Percentiles rank a stretch among this genome's conserved stretches.
phyloP scores from a whole-genome alignment of 2,113 vertebrate species.

The Hippocampus zosterae region DNA sequence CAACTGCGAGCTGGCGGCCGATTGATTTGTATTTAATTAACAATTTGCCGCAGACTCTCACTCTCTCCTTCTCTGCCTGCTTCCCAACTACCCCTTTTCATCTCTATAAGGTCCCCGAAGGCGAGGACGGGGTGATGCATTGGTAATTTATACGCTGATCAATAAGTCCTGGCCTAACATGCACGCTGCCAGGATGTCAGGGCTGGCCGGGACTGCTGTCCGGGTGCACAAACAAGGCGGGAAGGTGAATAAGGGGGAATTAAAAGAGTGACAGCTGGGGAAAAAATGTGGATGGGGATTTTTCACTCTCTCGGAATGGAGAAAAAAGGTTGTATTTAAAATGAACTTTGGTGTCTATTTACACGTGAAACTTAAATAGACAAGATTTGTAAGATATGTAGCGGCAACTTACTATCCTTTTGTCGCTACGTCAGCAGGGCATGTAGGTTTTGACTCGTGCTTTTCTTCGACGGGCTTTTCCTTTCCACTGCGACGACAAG shows the following conservation, averaged over 20 bases:
- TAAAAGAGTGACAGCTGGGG: slow-evolving; percentile 18
- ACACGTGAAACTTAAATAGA: too few relatives aligned
- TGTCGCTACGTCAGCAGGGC: too few relatives aligned
- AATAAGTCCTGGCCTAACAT: slow-evolving; percentile 74
- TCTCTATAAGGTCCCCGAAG: slow-evolving; percentile 57
- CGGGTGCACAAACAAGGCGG: slow-evolving; percentile 49
- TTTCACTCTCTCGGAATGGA: neutral
- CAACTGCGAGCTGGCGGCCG: slow-evolving; percentile 69
- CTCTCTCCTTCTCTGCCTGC: slow-evolving; percentile 47
- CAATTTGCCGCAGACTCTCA: slow-evolving; percentile 84
- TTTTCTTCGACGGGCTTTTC: too few relatives aligned
- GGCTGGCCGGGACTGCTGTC: slow-evolving; percentile 71
- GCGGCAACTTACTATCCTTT: too few relatives aligned
- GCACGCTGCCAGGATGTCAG: slow-evolving; percentile 68
- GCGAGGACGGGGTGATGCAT: slow-evolving; percentile 56
- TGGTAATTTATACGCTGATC: slow-evolving; percentile 74
- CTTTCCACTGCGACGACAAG: too few relatives aligned
- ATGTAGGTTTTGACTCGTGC: too few relatives aligned
- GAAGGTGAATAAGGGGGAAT: slow-evolving; percentile 31
- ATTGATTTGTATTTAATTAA: slow-evolving; percentile 99
- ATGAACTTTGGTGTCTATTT: too few relatives aligned
- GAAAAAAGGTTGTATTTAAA: neutral
- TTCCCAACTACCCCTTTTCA: slow-evolving; percentile 39
- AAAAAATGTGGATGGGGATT: neutral
- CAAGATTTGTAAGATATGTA: too few relatives aligned